These are phyloP conservation scores for Acipenser transmontanus DNA, from an alignment of 2,797 vertebrate species.

Conservation along the genomic window DNA sequence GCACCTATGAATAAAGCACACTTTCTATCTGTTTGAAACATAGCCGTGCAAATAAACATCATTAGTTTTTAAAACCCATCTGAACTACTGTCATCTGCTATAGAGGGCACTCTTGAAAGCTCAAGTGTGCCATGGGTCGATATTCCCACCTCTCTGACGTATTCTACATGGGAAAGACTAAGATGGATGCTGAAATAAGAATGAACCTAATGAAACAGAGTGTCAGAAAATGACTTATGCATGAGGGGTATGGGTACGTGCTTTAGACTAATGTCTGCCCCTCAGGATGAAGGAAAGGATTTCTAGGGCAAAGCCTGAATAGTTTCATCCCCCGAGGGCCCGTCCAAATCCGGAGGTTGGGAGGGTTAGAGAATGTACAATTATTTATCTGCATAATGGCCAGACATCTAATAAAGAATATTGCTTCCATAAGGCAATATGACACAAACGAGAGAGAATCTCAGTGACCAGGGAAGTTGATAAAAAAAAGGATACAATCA, in stretches of 20 bases:
- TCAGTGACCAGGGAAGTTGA: background rate
- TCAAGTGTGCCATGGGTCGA: background rate
- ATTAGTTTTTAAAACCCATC: no score
- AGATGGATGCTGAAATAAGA: background rate
- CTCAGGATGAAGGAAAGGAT: background rate
- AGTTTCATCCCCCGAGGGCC: conserved; percentile 4
- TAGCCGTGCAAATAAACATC: no score
- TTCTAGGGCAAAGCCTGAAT: background rate
- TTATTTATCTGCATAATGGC: background rate
- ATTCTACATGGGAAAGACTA: background rate
- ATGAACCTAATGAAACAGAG: background rate
- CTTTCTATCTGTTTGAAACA: no score
- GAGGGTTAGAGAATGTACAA: background rate
- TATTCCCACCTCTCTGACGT: background rate
- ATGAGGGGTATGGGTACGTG: background rate
- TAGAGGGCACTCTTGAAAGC: no score
- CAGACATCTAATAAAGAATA: background rate
- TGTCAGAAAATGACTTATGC: background rate
- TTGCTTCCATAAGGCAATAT: background rate
- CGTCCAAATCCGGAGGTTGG: background rate
- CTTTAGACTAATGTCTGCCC: background rate
- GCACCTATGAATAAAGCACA: no score
- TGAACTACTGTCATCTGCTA: no score
- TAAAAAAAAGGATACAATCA: background rate
- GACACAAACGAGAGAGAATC: background rate